Evolutionary conservation across 2,113 vertebrate genomes (phyloP).

Genomic region (Tricholaema leucomelas): DNA sequence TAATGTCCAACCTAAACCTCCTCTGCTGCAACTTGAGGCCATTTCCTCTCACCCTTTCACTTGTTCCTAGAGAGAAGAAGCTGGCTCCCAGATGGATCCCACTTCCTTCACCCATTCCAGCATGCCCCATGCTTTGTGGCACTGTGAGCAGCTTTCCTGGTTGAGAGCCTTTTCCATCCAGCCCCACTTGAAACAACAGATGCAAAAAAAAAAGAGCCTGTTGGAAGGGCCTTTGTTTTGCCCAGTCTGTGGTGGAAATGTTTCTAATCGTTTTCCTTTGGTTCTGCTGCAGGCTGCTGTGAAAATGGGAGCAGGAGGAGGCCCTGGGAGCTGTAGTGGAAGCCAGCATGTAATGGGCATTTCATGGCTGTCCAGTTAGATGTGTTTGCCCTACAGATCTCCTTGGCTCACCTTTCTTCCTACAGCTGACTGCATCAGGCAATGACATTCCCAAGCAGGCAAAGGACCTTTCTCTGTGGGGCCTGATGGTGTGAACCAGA

Average conservation of each 20-base stretch:
- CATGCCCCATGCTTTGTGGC: background rate
- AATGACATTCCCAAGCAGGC: background rate
- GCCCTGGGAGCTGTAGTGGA: background rate
- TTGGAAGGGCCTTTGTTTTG: background rate
- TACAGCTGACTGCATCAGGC: background rate
- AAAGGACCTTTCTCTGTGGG: background rate
- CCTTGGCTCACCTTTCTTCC: constrained; percentile 51
- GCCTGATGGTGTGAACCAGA: background rate
- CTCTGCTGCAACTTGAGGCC: too few relatives aligned
- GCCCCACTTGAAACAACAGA: background rate
- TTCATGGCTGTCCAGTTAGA: constrained; percentile 61
- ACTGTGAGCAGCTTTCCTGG: background rate
- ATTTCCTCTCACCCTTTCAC: too few relatives aligned
- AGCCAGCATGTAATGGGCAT: constrained; percentile 61
- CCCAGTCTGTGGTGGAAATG: background rate
- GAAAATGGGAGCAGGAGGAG: constrained; percentile 8
- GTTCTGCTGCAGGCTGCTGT: background rate
- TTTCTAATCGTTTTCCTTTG: background rate
- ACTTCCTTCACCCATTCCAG: background rate
- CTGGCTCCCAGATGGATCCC: too few relatives aligned
- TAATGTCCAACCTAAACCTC: too few relatives aligned
- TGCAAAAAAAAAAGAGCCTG: background rate
- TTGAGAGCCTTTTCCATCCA: background rate
- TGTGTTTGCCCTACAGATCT: constrained; percentile 18
- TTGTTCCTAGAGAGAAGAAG: too few relatives aligned